Evolutionary conservation across 2,888 invertebrate genomes (phyloP), one percentile per base, ranked within the genome.

Genomic region (Icerya purchasi): DNA sequence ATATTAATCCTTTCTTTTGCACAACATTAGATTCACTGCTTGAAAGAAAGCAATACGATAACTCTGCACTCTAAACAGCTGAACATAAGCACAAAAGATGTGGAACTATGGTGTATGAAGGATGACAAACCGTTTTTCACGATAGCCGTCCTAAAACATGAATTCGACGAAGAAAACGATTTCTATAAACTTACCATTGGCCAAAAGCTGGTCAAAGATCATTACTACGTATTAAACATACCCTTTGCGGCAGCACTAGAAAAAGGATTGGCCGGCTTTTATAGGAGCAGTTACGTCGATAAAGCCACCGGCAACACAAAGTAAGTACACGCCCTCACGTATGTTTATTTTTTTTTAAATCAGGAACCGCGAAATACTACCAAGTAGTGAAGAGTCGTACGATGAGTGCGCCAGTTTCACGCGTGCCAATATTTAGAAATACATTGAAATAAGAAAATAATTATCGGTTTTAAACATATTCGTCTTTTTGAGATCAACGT

Each of bases 251-350:
- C 82, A 0, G 73, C 73, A 20, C 67, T 87, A 56, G 76, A 76
- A 63, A 76, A 76, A 8, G 78, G 78, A 1, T 71, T 86, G 63
- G 77, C 80, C 59, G 86, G 86, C 1, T 82, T 78, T 60, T 85
- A 85, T 67, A 75, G 79, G 52, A 84, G 84, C 67, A 77, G 76
- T 58, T 86, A 84, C 68, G 69, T 73, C 0, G 78, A 81, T 65
- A 74, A 74, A 60, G 70, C 70, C 19, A 72, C 73, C 14, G 66
- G 66, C 55, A 50, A 59, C 14, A 36, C 36, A 14, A 14, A 36
- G 36, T 36, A 36, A 8, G 55, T 22, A 25, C 18, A n/a, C n/a
- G n/a, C 14, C 14, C 14, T 36, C 14, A 36, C 36, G 36, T 36
- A 8, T 36, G 5, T 36, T 36, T 8, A 8, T 36, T 36, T 8